Conservation (phyloP, 2,113 vertebrate species). For the Origma solitaria region DNA sequence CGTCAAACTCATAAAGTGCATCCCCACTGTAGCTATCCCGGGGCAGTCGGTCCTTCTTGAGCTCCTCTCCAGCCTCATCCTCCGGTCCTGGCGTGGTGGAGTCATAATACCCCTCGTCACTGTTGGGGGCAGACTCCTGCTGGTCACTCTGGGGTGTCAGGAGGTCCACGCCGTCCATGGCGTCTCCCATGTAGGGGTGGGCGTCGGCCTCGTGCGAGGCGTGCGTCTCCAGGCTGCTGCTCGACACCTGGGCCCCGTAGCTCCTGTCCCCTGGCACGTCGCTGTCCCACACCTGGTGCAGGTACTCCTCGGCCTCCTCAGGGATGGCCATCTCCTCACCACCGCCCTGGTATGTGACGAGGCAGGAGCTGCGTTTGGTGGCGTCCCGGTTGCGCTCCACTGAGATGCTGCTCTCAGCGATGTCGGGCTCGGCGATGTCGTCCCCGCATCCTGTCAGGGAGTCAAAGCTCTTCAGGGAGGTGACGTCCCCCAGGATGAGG, state of each 20-base stretch:
- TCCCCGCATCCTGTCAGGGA: slow-evolving; percentile 96
- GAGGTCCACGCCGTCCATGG: slow-evolving; percentile 63
- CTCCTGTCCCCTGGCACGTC: slow-evolving; percentile 52
- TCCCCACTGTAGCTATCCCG: slow-evolving; percentile 96
- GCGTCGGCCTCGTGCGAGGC: slow-evolving; percentile 57
- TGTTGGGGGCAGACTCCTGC: slow-evolving; percentile 92
- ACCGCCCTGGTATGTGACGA: slow-evolving; percentile 93
- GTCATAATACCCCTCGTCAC: slow-evolving; percentile 96
- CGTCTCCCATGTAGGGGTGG: slow-evolving; percentile 54
- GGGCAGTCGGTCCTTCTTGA: slow-evolving; percentile 80
- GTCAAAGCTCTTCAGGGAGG: slow-evolving; percentile 96
- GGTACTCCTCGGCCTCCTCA: slow-evolving; percentile 83
- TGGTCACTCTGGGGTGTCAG: slow-evolving; percentile 93
- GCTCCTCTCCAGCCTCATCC: slow-evolving; percentile 81
- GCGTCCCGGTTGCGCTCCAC: slow-evolving; percentile 83
- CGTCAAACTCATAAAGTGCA: slow-evolving; percentile 93
- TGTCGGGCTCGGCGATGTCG: slow-evolving; percentile 94
- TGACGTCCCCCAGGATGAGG: slow-evolving; percentile 86
- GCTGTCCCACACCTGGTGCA: slow-evolving; percentile 79
- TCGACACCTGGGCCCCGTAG: slow-evolving; percentile 61
- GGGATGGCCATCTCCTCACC: slow-evolving; percentile 97
- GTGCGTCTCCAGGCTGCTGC: slow-evolving; percentile 29
- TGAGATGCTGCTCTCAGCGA: slow-evolving; percentile 84
- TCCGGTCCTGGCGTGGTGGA: slow-evolving; percentile 91
- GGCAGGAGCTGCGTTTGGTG: slow-evolving; percentile 89